Base-by-base conservation (phyloP, 1,140 invertebrate genomes). In the Bradynema listronoti region DNA sequence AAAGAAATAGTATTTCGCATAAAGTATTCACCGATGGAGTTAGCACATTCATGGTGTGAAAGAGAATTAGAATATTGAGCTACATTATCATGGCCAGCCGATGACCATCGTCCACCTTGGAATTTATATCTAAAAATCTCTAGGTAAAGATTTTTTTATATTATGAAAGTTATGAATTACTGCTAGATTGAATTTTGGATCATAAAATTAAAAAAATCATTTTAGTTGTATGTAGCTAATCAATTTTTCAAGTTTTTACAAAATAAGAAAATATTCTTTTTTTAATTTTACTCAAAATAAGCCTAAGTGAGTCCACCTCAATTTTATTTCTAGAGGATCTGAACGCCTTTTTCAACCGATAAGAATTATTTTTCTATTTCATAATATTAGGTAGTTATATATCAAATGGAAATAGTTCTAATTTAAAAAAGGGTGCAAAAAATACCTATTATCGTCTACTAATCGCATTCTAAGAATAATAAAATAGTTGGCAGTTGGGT, bases 101-200 rank as follows among this genome's bases (percentile, higher is more conserved):
- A 24, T n/a, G 42, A 53, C 61, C 61, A 63, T 9, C 47, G 45
- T n/a, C 61, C 61, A 4, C 25, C 45, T 43, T 63, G 62, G 57
- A 57, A 63, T 45, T 66, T 63, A 25, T 63, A 63, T 27, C 61
- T 63, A 16, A 61, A 60, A 16, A 65, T 39, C 19, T 39, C 11
- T 39, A 39, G 11, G 9, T 11, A 11, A 11, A n/a, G 9, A 11
- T 16, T 49, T 49, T 11, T 11, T 11, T 30, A 19, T 49, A 4
- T 36, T 42, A 29, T 19, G 16, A 55, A 46, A 54, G 56, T 25
- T 47, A 9, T 32, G 25, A 51, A 27, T 56, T 56, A 6, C 14
- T 16, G 49, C 27, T 54, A 7, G 14, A 14, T 24, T 7, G 33
- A 46, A 55, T 27, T 16, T n/a, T 24, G 19, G 1, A 19, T 19